These are phyloP conservation scores for Amazonetta brasiliensis DNA, from an alignment of 2,797 vertebrate genomes.

Conservation along the genomic window DNA sequence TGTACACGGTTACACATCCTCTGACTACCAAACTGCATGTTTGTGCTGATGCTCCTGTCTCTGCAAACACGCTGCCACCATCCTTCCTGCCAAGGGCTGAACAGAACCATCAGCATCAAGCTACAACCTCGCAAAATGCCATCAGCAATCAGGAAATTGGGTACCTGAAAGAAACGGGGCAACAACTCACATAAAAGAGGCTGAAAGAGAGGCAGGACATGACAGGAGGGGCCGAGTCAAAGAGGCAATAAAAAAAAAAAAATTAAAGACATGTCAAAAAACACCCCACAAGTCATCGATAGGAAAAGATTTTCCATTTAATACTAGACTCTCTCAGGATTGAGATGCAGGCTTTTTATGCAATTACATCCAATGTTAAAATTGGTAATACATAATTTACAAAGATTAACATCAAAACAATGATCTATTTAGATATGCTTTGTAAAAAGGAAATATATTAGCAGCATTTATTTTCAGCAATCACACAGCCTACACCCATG, in stretches of 20 bases:
- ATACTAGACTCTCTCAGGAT: constrained; percentile 87
- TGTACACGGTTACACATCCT: rapidly evolving
- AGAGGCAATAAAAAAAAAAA: neutral
- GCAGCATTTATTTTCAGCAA: constrained; percentile 87
- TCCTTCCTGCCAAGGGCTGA: neutral
- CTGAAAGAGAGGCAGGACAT: neutral
- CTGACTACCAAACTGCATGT: rapidly evolving
- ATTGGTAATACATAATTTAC: constrained; percentile 89
- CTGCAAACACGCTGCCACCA: neutral
- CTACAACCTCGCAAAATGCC: rapidly evolving
- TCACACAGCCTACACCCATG: constrained; percentile 87
- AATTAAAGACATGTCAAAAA: neutral
- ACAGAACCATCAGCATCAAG: neutral
- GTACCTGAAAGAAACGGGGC: too few relatives aligned
- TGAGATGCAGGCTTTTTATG: constrained; percentile 86
- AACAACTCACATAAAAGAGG: neutral
- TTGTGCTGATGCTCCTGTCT: neutral
- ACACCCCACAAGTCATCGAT: constrained; percentile 51
- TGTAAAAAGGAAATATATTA: constrained; percentile 89
- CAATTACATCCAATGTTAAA: constrained; percentile 90
- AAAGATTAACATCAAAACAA: constrained; percentile 90
- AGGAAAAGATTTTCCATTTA: constrained; percentile 87
- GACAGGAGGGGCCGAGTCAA: neutral
- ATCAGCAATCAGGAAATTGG: rapidly evolving
- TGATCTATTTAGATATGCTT: constrained; percentile 86